These are phyloP conservation scores for Chaenogobius annularis DNA, from an alignment of 2,113 vertebrate species.

Conservation along the genomic window DNA sequence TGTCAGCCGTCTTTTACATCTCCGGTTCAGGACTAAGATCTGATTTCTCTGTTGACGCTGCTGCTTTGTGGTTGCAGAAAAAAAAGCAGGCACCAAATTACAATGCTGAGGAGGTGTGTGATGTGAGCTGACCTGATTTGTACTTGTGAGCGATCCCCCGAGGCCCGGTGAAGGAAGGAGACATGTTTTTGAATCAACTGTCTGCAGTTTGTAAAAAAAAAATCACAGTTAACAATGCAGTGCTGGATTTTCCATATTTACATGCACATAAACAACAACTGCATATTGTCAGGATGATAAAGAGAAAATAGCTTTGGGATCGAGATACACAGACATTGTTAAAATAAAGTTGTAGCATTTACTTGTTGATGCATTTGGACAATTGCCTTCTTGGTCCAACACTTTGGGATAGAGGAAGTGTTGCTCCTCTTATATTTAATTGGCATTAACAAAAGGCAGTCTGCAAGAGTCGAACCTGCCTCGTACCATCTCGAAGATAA, in stretches of 20 bases:
- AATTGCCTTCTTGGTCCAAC: neutral
- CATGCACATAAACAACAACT: conserved; percentile 13
- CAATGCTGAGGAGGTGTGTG: conserved; percentile 39
- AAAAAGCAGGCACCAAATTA: conserved; percentile 38
- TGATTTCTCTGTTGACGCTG: conserved; percentile 49
- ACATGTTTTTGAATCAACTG: conserved; percentile 36
- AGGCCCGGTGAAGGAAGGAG: conserved; percentile 29
- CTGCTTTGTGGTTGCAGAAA: conserved; percentile 33
- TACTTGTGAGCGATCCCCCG: conserved; percentile 47
- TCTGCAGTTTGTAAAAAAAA: conserved; percentile 32
- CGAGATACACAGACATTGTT: neutral
- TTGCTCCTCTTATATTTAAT: neutral
- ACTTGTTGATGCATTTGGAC: conserved; percentile 1
- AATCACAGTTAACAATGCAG: conserved; percentile 8
- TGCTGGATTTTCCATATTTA: conserved; percentile 8
- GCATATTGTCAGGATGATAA: conserved; percentile 2
- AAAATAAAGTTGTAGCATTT: neutral
- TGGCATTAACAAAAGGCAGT: neutral
- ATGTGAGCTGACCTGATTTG: conserved; percentile 69
- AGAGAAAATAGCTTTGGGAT: conserved; percentile 10
- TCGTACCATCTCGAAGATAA: too few species aligned
- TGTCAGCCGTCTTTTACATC: conserved; percentile 43
- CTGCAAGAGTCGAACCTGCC: too few species aligned
- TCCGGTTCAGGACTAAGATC: conserved; percentile 51
- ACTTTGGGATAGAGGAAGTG: neutral